Evolutionary conservation across 2,113 vertebrate species (phyloP).

Genomic region (Lontra canadensis): DNA sequence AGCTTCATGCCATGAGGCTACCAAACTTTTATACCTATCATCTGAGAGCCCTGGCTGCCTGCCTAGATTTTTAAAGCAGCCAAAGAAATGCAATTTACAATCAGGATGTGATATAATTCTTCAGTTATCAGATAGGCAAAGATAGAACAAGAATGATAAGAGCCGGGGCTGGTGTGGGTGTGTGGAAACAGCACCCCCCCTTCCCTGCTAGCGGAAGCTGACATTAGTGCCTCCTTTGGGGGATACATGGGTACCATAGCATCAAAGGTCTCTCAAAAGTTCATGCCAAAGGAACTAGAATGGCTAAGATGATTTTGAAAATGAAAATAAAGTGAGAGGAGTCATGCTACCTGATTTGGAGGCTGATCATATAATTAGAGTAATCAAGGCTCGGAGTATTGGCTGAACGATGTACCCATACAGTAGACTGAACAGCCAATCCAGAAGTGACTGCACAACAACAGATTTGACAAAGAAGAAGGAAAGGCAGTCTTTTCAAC

Average conservation of each 20-base stretch:
- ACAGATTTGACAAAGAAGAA: background rate
- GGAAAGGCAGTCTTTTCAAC: background rate
- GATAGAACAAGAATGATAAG: slow-evolving; percentile 44
- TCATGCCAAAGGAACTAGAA: background rate
- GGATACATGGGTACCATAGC: background rate
- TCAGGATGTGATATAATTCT: slow-evolving; percentile 51
- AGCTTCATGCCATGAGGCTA: background rate
- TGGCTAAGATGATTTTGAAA: background rate
- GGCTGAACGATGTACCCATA: background rate
- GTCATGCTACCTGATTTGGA: background rate
- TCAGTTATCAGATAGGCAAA: slow-evolving; percentile 74
- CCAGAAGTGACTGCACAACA: background rate
- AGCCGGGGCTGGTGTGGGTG: slow-evolving; percentile 38
- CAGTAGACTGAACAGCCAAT: background rate
- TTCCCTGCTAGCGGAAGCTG: background rate
- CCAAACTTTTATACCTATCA: background rate
- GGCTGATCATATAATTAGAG: background rate
- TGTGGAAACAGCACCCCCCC: slow-evolving; percentile 8
- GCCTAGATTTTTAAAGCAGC: background rate
- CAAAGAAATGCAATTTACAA: slow-evolving; percentile 38
- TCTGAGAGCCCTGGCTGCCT: background rate
- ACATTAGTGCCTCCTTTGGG: background rate
- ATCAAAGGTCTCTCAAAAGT: slow-evolving; percentile 3
- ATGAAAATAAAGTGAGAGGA: background rate
- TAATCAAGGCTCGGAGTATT: background rate